phyloP scores from a whole-genome alignment of 2,888 invertebrate genomes.

The Stenodera caucasica region DNA sequence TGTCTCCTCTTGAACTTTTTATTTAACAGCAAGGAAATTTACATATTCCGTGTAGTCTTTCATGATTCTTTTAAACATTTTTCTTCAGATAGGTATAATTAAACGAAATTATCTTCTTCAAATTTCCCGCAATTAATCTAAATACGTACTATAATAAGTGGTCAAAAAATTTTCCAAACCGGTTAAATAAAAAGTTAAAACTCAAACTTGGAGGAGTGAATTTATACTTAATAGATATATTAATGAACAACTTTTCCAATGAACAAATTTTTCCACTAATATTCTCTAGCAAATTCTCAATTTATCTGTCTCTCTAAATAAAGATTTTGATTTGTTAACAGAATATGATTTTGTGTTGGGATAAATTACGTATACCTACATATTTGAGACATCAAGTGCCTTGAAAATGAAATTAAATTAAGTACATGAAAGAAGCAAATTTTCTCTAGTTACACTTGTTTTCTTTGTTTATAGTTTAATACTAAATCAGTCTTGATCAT shows the following conservation, averaged over 20 bases:
- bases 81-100: background rate
- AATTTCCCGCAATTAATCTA: no score
- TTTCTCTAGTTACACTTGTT: background rate
- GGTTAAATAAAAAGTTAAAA: constrained; percentile 29
- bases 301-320: no score
- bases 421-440: background rate
- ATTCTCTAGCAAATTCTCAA: no score
- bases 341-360: no score
- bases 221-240: constrained; percentile 17
- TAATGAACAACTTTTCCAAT: no score
- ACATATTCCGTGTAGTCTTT: constrained; percentile 25
- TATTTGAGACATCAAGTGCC: no score
- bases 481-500: constrained; percentile 40
- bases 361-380: no score
- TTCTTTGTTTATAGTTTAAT: constrained; percentile 28
- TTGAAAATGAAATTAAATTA: no score
- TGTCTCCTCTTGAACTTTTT: constrained; percentile 41
- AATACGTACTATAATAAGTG: background rate
- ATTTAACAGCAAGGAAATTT: constrained; percentile 36
- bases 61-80: constrained; percentile 3
- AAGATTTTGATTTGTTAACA: no score
- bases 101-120: constrained; percentile 5
- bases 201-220: constrained; percentile 20
- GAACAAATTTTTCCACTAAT: no score
- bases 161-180: constrained; percentile 14